These are phyloP conservation scores for Melanotus villosus DNA, from an alignment of 2,888 invertebrate species.

Conservation along the genomic window DNA sequence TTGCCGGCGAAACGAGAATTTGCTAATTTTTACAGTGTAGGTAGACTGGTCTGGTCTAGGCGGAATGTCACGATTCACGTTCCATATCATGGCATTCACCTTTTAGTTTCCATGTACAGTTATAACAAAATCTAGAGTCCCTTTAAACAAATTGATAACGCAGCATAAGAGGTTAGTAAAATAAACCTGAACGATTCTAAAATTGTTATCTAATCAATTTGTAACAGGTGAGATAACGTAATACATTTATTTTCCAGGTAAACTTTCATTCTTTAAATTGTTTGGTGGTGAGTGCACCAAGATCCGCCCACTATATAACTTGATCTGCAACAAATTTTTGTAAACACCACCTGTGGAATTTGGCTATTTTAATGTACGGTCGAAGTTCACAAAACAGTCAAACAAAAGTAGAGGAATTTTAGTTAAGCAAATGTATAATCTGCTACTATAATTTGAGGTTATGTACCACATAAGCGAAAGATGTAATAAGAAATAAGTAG, in stretches of 20 bases:
- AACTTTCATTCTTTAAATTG: background rate
- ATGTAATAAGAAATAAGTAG: slow-evolving; percentile 32
- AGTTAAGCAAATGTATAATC: too few species aligned
- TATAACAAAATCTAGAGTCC: slow-evolving; percentile 46
- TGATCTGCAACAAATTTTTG: background rate
- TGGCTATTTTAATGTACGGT: too few species aligned
- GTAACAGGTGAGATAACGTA: background rate
- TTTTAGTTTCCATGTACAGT: slow-evolving; percentile 55
- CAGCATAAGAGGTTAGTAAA: background rate
- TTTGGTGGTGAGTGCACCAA: slow-evolving; percentile 7
- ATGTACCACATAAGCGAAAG: slow-evolving; percentile 38
- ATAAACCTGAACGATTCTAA: background rate
- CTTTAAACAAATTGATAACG: slow-evolving; percentile 23
- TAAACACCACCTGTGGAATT: slow-evolving; percentile 3
- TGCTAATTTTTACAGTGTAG: slow-evolving; percentile 44
- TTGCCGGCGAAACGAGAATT: background rate
- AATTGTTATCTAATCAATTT: background rate
- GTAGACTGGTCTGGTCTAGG: slow-evolving; percentile 49
- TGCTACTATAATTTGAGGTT: slow-evolving; percentile 33
- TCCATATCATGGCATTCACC: slow-evolving; percentile 55
- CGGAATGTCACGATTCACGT: slow-evolving; percentile 54
- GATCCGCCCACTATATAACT: background rate
- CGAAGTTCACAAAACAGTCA: too few species aligned
- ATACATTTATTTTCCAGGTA: background rate
- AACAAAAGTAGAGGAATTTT: too few species aligned